Evolutionary conservation across 1,140 invertebrate genomes (phyloP), one percentile per base, ranked within the genome.

Genomic region (Eumaeus atala): DNA sequence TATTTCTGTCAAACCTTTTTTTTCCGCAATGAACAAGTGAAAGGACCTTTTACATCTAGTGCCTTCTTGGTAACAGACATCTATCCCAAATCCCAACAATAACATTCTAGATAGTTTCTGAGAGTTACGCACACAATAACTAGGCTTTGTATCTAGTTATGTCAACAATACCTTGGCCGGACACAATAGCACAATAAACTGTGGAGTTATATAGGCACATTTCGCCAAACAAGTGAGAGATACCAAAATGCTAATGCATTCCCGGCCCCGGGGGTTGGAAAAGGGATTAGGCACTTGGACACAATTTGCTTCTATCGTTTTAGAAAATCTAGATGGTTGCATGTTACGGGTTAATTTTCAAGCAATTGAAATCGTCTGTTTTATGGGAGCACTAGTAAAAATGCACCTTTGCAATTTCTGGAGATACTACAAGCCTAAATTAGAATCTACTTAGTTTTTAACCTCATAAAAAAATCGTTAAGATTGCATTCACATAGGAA

Each of bases 11-110:
- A 44, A 44, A 44, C 40, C 40, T 9, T 16, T 44, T 16, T 16
- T 44, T 16, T 10, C 48, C 18, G 48, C 48, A 49, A 33, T 11
- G 28, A 11, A 49, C 48, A 49, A 40, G 40, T 44, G 12, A 44
- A 40, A 2, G 12, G 21, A 49, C 12, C 33, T 11, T 18, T 14
- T 49, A 33, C 48, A 14, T 49, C 48, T 9, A 12, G 18, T 44
- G 11, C 12, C 33, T 28, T 49, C 40, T 44, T 44, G 10, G 40
- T 16, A 44, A 9, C 40, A 5, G 16, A 44, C 16, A 9, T 14
- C 14, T 14, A 9, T 16, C 14, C n/a, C n/a, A n/a, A n/a, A n/a
- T n/a, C n/a, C n/a, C 14, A 5, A 44, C 40, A 44, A 2, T 28
- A 28, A 17, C 38, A 12, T 28, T 28, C 21, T 40, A 40, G 38